A percentile compares a stretch with the other conserved stretches of the same genome.
These are phyloP conservation scores for Drosophila parabipectinata DNA, from an alignment of 1,140 invertebrate species.

Conservation along the genomic window DNA sequence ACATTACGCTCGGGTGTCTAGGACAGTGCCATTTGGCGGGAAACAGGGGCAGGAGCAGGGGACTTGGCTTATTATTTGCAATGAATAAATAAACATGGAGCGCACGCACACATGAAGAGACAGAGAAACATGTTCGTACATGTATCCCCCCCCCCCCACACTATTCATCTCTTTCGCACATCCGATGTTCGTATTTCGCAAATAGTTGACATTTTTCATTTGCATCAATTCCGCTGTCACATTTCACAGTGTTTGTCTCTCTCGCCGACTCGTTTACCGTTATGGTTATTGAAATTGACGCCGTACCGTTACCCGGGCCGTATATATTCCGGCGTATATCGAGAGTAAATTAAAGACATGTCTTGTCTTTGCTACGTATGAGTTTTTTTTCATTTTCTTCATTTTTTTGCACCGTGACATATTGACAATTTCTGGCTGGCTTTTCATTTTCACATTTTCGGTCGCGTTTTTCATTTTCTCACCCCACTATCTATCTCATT, in stretches of 20 bases:
- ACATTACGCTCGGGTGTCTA: slow-evolving; percentile 52
- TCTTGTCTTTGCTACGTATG: not conserved
- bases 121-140: slow-evolving; percentile 4
- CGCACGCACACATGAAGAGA: slow-evolving; percentile 15
- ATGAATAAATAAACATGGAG: slow-evolving; percentile 76
- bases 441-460: slow-evolving; percentile 45
- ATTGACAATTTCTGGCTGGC: slow-evolving; percentile 58
- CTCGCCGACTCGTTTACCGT: slow-evolving; percentile 21
- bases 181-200: slow-evolving; percentile 42
- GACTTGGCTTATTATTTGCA: slow-evolving; percentile 67
- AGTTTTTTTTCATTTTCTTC: not conserved
- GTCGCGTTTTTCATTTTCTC: slow-evolving; percentile 31
- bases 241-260: slow-evolving; percentile 37
- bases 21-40: slow-evolving; percentile 6
- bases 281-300: slow-evolving; percentile 64
- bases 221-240: slow-evolving; percentile 72
- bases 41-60: not conserved
- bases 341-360: slow-evolving; percentile 62
- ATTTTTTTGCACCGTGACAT: slow-evolving; percentile 36
- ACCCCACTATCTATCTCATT: not conserved
- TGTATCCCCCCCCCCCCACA: not conserved
- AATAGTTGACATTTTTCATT: slow-evolving; percentile 81
- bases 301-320: not conserved
- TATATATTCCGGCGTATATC: slow-evolving; percentile 22
- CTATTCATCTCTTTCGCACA: slow-evolving; percentile 7